Evolutionary conservation across 2,113 vertebrate species (phyloP), one percentile per base, ranked within the genome.

Genomic region (Falcunculus frontatus): DNA sequence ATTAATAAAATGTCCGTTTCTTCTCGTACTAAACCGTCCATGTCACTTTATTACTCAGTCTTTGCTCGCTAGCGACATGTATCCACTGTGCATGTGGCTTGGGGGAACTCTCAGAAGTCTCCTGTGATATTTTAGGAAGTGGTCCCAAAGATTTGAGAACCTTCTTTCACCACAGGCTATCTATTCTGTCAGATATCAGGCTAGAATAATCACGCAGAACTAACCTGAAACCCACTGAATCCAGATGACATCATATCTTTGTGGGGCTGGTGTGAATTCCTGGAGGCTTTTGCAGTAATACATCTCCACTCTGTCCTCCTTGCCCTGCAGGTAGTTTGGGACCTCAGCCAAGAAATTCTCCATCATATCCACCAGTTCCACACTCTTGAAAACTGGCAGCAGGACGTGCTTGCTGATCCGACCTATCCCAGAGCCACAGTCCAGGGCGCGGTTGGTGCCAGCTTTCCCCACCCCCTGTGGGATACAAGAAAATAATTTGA

Each of bases 141-240:
- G 14, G 13, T 59, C n/a, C 10, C 50, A 70, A 94, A 77, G 19
- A 29, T 53, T 6, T 80, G 50, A 91, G 55, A 86, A 46, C 14
- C 15, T 74, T 9, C 7, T 73, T 67, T 41, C 65, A 75, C 52
- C 68, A 50, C 27, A 80, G 44, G 75, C 33, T 88, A 22, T 44
- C 27, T 18, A 10, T 26, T 77, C 52, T 74, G 49, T 59, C 55
- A 81, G 59, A 30, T 27, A 27, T 23, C 59, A 22, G 60, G 64
- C 60, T 67, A 32, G 56, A 63, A 35, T 33, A 22, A 32, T n/a
- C 56, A 37, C 2, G 7, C 33, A 78, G 62, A 76, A 99, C 99
- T 98, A 90, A 99, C 99, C 99, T 29, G 99, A 99, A 73, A 99
- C 98, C 99, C 99, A 99, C 93, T 99, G 99, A 93, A 99, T 99